A percentile compares a stretch with the other conserved stretches of the same genome.
Evolutionary conservation across 2,113 vertebrate genomes (phyloP).

Genomic region (Tonatia bakeri): DNA sequence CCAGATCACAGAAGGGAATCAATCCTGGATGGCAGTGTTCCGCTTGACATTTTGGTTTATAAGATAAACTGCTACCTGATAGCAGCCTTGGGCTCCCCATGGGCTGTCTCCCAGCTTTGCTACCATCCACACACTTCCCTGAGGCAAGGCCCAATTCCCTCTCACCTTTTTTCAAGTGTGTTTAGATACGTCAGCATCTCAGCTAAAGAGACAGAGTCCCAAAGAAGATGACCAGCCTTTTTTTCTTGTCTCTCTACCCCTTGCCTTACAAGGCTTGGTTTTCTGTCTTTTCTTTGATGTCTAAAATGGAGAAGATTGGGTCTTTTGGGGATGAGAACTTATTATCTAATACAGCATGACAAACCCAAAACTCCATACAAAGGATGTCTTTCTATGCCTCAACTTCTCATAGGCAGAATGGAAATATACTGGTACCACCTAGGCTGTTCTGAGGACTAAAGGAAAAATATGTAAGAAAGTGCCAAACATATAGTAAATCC

Average conservation of each 20-base stretch:
- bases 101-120: background rate
- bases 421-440: background rate
- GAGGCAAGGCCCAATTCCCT: background rate
- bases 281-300: background rate
- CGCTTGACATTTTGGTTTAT: background rate
- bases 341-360: background rate
- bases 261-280: background rate
- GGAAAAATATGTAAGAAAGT: background rate
- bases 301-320: background rate
- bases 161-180: background rate
- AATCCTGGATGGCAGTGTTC: background rate
- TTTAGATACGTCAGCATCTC: background rate
- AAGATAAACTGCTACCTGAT: background rate
- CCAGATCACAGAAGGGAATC: background rate
- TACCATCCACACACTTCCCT: background rate
- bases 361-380: accelerated
- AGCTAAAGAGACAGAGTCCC: background rate
- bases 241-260: background rate
- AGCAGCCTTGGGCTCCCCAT: background rate
- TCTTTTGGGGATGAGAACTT: background rate
- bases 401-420: background rate
- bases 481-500: background rate
- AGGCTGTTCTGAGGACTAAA: background rate
- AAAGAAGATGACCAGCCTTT: background rate
- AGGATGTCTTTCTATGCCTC: background rate